Conservation (phyloP, 1,140 invertebrate genomes). For the Lepidurus packardi region DNA sequence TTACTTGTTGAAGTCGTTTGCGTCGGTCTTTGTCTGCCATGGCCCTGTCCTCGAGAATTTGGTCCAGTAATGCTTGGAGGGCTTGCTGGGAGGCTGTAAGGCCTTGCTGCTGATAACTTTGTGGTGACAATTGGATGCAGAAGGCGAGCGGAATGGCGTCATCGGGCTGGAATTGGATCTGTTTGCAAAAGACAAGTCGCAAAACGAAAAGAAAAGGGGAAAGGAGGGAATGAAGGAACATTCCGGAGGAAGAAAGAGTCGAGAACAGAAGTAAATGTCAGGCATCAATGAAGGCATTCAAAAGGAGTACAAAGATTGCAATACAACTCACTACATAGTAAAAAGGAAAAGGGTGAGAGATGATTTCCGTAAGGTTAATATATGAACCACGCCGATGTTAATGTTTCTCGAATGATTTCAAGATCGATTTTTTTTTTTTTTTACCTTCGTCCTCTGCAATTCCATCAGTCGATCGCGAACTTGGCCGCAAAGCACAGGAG, state of each 20-base stretch:
- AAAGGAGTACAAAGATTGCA: constrained; percentile 14
- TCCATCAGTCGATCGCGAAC: constrained; percentile 29
- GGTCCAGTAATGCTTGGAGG: constrained; percentile 30
- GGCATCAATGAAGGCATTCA: constrained; percentile 11
- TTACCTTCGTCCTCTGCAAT: constrained; percentile 31
- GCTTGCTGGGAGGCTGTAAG: constrained; percentile 24
- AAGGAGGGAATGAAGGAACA: constrained; percentile 3
- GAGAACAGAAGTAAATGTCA: neutral
- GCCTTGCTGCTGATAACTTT: constrained; percentile 30
- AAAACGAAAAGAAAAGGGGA: constrained; percentile 26
- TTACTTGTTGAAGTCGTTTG: constrained; percentile 33
- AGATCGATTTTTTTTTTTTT: neutral
- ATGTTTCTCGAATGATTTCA: constrained; percentile 5
- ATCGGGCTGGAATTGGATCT: constrained; percentile 33
- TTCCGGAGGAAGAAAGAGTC: neutral
- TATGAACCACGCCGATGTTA: neutral
- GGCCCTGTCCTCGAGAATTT: constrained; percentile 33
- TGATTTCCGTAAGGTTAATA: neutral
- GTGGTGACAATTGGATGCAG: constrained; percentile 34
- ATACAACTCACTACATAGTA: constrained; percentile 29
- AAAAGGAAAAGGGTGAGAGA: neutral
- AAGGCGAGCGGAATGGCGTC: constrained; percentile 33
- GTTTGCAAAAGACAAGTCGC: neutral
- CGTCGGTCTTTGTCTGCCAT: constrained; percentile 33
- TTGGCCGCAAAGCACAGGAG: constrained; percentile 27